These are phyloP conservation scores for Nephotettix cincticeps DNA, from an alignment of 1,140 invertebrate genomes.

Conservation along the genomic window DNA sequence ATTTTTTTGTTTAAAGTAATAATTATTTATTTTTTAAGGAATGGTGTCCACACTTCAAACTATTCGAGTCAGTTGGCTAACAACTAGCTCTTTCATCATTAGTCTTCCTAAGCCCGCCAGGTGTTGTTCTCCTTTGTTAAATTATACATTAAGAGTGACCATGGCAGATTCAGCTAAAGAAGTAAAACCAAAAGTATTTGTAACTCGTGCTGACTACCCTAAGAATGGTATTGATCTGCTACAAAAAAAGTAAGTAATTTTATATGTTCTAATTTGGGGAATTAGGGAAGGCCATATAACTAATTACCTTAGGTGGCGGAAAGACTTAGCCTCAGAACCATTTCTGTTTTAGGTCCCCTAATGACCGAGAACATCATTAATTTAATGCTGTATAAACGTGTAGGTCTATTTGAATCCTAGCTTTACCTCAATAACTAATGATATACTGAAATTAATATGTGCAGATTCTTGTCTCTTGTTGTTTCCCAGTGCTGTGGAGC, in stretches of 20 bases:
- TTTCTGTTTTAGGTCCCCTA: constrained; percentile 26
- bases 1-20: not conserved
- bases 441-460: too few relatives aligned
- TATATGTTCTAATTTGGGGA: not conserved
- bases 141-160: not conserved
- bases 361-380: constrained; percentile 24
- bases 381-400: constrained; percentile 19
- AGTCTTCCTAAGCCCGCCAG: not conserved
- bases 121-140: not conserved
- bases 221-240: constrained; percentile 53
- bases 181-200: constrained; percentile 48
- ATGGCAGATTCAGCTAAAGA: not conserved
- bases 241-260: constrained; percentile 55
- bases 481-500: too few relatives aligned
- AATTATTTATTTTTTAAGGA: not conserved
- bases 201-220: constrained; percentile 60
- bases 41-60: not conserved
- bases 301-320: constrained; percentile 10
- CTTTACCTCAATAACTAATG: not conserved
- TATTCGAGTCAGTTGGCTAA: not conserved
- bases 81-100: not conserved
- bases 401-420: not conserved
- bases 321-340: constrained; percentile 5
- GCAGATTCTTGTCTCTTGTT: too few relatives aligned
- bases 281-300: not conserved